These are phyloP conservation scores for Bombus difficillimus DNA, from an alignment of 1,140 invertebrate species.

Conservation along the genomic window DNA sequence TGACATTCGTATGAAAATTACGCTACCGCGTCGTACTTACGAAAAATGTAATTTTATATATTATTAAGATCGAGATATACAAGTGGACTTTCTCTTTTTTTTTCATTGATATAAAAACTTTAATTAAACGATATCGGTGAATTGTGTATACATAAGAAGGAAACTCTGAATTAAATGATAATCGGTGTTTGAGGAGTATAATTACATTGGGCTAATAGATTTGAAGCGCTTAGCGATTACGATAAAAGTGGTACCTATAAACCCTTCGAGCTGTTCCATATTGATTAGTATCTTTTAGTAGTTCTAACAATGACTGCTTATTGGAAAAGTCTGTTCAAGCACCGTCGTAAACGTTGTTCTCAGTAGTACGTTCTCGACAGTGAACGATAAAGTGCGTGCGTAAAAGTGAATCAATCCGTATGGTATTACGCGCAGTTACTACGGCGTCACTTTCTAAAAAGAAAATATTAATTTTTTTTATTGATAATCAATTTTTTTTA, in stretches of 20 bases:
- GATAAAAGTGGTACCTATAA: neutral
- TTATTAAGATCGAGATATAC: neutral
- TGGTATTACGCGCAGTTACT: constrained; percentile 34
- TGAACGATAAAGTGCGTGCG: constrained; percentile 49
- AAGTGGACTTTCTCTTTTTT: neutral
- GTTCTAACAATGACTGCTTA: constrained; percentile 46
- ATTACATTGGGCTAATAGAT: constrained; percentile 22
- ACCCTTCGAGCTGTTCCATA: constrained; percentile 25
- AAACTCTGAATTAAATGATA: constrained; percentile 19
- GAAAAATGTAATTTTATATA: constrained; percentile 9
- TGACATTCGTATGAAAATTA: constrained; percentile 65
- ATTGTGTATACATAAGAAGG: constrained; percentile 10
- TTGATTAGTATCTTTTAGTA: constrained; percentile 48
- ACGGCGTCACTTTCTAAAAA: constrained; percentile 57
- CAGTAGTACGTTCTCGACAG: constrained; percentile 14
- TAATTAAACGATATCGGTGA: neutral
- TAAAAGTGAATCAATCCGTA: constrained; percentile 60
- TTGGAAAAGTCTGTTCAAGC: constrained; percentile 42
- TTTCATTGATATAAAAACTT: neutral
- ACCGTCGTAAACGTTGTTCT: constrained; percentile 29
- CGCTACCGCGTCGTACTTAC: constrained; percentile 32
- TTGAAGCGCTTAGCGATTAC: constrained; percentile 8
- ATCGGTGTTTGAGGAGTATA: constrained; percentile 22
- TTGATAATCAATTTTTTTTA: constrained; percentile 1
- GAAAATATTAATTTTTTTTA: constrained; percentile 44